Percentiles rank a stretch among this genome's conserved stretches.
Evolutionary conservation across 1,140 invertebrate genomes (phyloP).

Genomic region (Dysdera silvatica): DNA sequence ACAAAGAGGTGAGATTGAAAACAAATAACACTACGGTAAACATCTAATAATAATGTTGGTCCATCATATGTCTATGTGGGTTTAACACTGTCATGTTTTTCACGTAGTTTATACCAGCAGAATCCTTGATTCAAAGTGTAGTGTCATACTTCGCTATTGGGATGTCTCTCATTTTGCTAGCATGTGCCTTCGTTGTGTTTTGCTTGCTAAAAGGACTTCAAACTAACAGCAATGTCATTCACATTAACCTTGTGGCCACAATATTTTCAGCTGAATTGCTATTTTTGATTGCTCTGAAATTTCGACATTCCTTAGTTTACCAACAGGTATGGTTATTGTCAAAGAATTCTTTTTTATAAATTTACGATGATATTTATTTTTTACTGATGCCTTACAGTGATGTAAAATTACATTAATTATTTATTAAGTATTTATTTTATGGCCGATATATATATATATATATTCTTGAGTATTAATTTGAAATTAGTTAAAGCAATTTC

Average conservation of each 20-base stretch:
- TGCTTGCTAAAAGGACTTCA: slow-evolving; percentile 66
- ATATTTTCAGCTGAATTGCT: slow-evolving; percentile 75
- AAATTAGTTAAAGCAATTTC: too few relatives aligned
- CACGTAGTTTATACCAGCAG: slow-evolving; percentile 27
- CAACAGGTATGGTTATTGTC: too few relatives aligned
- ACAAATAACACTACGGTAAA: too few relatives aligned
- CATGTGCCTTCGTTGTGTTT: slow-evolving; percentile 57
- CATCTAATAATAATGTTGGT: slow-evolving; percentile 51
- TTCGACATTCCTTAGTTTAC: slow-evolving; percentile 58
- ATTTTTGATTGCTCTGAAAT: slow-evolving; percentile 80
- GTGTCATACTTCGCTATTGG: slow-evolving; percentile 76
- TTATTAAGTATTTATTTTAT: too few relatives aligned
- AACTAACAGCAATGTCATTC: slow-evolving; percentile 88
- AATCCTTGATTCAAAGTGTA: slow-evolving; percentile 67
- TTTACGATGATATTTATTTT: too few relatives aligned
- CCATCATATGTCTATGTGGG: slow-evolving; percentile 53
- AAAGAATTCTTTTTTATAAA: too few relatives aligned
- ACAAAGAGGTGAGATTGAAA: slow-evolving; percentile 25
- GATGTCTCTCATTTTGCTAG: slow-evolving; percentile 61
- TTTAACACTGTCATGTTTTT: not conserved
- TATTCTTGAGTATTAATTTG: too few relatives aligned
- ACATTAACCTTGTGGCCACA: slow-evolving; percentile 82
- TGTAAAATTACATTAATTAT: too few relatives aligned
- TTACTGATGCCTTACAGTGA: too few relatives aligned
- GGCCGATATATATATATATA: too few relatives aligned